A percentile compares a stretch with the other conserved stretches of the same genome.
These are phyloP conservation scores for Aquatica leii DNA, from an alignment of 2,888 invertebrate genomes.

Conservation along the genomic window DNA sequence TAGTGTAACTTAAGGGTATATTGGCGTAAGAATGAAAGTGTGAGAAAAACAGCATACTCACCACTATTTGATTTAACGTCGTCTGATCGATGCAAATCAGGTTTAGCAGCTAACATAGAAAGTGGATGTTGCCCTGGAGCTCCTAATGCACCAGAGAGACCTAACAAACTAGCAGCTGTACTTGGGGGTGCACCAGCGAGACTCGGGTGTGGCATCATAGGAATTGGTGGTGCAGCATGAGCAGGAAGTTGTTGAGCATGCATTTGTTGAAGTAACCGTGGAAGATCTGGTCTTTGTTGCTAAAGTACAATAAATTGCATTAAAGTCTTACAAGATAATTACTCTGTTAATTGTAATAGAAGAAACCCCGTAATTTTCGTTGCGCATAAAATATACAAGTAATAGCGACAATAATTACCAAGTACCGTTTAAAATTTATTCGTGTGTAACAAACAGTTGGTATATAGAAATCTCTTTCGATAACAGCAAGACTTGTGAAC, in stretches of 20 bases:
- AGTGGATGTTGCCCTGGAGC: slow-evolving; percentile 75
- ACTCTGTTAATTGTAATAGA: too few relatives aligned
- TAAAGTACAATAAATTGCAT: slow-evolving; percentile 58
- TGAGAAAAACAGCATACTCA: slow-evolving; percentile 57
- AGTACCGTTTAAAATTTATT: too few relatives aligned
- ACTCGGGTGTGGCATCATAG: slow-evolving; percentile 73
- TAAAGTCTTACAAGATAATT: too few relatives aligned
- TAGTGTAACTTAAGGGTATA: too few relatives aligned
- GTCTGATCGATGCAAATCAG: slow-evolving; percentile 76
- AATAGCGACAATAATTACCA: too few relatives aligned
- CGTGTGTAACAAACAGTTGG: background rate
- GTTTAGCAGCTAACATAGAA: slow-evolving; percentile 78
- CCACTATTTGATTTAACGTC: slow-evolving; percentile 79
- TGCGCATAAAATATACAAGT: too few relatives aligned
- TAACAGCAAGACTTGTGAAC: slow-evolving; percentile 36
- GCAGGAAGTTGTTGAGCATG: slow-evolving; percentile 85
- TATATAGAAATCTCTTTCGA: slow-evolving; percentile 7
- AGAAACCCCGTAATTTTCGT: too few relatives aligned
- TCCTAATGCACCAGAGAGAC: slow-evolving; percentile 68
- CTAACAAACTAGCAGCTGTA: slow-evolving; percentile 67
- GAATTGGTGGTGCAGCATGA: slow-evolving; percentile 75
- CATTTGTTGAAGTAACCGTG: slow-evolving; percentile 87
- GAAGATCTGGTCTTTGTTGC: slow-evolving; percentile 85
- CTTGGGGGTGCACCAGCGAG: slow-evolving; percentile 63
- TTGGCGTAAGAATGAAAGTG: background rate